A percentile compares a stretch with the other conserved stretches of the same genome.
Evolutionary conservation across 92 coral and sea anemone species (phyloP).

Genomic region (Anthopleura xanthogrammica): DNA sequence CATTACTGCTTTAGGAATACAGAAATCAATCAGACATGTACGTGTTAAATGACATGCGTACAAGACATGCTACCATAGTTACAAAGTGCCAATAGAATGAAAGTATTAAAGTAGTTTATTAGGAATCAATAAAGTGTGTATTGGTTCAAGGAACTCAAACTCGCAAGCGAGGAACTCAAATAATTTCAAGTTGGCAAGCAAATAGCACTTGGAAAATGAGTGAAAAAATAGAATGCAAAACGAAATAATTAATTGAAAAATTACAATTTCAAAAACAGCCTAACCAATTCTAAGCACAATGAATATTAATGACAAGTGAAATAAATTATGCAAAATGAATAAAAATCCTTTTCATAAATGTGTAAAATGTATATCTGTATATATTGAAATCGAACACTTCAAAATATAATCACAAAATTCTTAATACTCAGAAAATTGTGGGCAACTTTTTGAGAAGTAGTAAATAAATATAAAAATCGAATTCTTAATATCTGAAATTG

Average conservation of each 20-base stretch:
- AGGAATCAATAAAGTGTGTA: not conserved
- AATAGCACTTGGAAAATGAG: not conserved
- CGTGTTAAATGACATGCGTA: not conserved
- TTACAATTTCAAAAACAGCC: not conserved
- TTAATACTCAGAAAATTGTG: not conserved
- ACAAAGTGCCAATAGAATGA: not conserved
- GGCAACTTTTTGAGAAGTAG: not conserved
- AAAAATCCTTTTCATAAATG: not conserved
- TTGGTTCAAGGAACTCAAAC: no score
- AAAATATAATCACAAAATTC: not conserved
- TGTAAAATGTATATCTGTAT: not conserved
- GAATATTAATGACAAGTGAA: not conserved
- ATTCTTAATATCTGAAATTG: conserved; percentile 1
- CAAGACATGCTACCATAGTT: not conserved
- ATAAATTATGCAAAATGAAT: not conserved
- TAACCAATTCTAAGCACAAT: not conserved
- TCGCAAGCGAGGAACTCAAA: not conserved
- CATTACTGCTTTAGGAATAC: not conserved
- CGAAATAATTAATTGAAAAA: not conserved
- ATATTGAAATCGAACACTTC: not conserved
- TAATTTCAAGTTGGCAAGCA: not conserved
- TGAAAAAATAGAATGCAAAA: not conserved
- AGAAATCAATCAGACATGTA: not conserved
- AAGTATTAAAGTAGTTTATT: not conserved
- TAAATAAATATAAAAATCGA: conserved; percentile 2